Percentiles rank a stretch among this genome's conserved stretches.
Conservation (phyloP, 2,888 invertebrate species). For the Lamellibrachia satsuma region DNA sequence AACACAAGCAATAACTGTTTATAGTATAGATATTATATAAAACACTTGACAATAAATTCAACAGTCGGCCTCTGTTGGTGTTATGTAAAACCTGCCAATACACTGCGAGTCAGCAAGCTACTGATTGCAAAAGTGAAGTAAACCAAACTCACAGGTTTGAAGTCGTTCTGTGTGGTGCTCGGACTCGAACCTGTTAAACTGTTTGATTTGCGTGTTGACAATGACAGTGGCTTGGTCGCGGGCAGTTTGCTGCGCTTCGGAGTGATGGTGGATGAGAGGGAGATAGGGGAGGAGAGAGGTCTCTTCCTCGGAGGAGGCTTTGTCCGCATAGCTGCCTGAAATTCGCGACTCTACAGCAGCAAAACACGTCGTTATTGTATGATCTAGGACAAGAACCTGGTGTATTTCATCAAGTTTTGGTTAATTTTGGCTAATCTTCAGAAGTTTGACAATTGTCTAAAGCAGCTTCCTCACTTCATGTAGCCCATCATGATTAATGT, state of each 20-base stretch:
- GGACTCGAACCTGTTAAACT: not conserved
- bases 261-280: not conserved
- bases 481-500: no score
- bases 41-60: no score
- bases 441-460: no score
- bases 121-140: not conserved
- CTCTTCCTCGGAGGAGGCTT: not conserved
- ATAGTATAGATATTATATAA: no score
- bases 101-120: no score
- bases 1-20: no score
- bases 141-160: conserved; percentile 3
- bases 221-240: not conserved
- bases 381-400: not conserved
- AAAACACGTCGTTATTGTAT: not conserved
- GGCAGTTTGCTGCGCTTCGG: not conserved
- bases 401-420: no score
- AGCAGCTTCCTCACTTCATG: no score
- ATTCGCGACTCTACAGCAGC: conserved; percentile 8
- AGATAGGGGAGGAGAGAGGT: not conserved
- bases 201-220: not conserved
- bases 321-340: not conserved
- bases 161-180: conserved; percentile 1
- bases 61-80: no score
- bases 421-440: no score
- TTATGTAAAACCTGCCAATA: no score